Evolutionary conservation across 2,888 invertebrate species (phyloP).

Genomic region (Caenorhabditis becei): DNA sequence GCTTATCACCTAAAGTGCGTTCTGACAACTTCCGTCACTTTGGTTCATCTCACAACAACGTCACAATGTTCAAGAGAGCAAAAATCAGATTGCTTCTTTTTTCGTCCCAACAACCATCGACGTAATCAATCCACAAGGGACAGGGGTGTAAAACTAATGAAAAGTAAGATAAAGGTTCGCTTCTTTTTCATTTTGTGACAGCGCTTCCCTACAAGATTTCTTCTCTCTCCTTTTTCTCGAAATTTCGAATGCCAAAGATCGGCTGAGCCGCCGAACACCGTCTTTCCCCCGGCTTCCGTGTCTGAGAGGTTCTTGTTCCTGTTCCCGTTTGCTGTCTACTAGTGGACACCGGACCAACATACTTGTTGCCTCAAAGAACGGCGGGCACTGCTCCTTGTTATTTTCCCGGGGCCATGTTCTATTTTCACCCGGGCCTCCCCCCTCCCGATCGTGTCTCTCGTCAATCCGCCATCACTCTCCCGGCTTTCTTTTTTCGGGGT

Average conservation of each 20-base stretch:
- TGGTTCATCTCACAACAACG: no score
- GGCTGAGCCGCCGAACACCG: no score
- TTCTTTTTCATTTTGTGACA: background rate
- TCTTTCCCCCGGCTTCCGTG: no score
- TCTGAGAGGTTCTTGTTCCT: background rate
- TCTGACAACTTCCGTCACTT: no score
- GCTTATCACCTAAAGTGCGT: no score
- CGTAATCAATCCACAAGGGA: conserved; percentile 2
- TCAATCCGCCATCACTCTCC: conserved; percentile 16
- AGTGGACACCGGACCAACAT: no score
- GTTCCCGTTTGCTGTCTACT: background rate
- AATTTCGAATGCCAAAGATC: no score
- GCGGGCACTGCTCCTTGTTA: no score
- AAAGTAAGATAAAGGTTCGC: background rate
- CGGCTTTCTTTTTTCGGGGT: conserved; percentile 19
- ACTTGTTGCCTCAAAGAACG: no score
- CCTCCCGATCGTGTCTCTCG: conserved; percentile 8
- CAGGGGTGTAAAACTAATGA: background rate
- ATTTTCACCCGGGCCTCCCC: background rate
- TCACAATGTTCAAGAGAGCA: background rate
- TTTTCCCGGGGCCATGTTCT: no score
- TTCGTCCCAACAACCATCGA: background rate
- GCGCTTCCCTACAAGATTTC: background rate
- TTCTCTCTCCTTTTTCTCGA: no score
- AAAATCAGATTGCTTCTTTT: conserved; percentile 2